Evolutionary conservation across 2,797 vertebrate genomes (phyloP).

Genomic region (Sebastes glaucus): DNA sequence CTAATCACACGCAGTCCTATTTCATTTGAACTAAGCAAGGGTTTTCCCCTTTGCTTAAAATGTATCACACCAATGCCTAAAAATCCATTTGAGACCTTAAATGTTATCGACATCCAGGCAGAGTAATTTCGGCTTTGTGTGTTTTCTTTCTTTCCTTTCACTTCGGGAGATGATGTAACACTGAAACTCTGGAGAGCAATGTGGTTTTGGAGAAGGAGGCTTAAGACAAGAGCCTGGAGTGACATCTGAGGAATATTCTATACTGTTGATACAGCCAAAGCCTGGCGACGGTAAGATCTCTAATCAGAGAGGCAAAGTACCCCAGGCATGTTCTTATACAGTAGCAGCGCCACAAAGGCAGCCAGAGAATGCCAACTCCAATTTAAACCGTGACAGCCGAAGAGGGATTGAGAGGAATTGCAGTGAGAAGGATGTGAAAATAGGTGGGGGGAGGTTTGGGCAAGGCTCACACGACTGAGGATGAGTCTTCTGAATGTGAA

Average conservation of each 20-base stretch:
- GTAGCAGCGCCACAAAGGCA: constrained; percentile 53
- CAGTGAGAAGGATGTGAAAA: constrained; percentile 39
- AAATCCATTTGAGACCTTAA: constrained; percentile 53
- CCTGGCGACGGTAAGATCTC: constrained; percentile 54
- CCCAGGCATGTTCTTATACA: constrained; percentile 65
- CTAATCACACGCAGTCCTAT: constrained; percentile 28
- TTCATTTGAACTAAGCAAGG: constrained; percentile 32
- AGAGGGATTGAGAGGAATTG: constrained; percentile 55
- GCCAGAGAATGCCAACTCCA: constrained; percentile 54
- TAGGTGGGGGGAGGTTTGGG: constrained; percentile 21
- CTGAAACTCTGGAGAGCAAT: constrained; percentile 53
- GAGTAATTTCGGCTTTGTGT: constrained; percentile 51
- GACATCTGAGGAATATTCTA: constrained; percentile 66
- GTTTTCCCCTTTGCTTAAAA: constrained; percentile 38
- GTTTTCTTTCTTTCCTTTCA: constrained; percentile 46
- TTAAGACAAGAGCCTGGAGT: constrained; percentile 53
- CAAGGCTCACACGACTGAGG: constrained; percentile 12
- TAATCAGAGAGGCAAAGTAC: constrained; percentile 61
- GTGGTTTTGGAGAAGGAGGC: constrained; percentile 37
- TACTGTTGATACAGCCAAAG: constrained; percentile 55
- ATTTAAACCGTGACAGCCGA: constrained; percentile 52
- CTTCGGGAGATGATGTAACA: constrained; percentile 59
- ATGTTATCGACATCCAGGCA: constrained; percentile 50
- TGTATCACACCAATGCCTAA: constrained; percentile 37
- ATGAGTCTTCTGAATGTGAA: constrained; percentile 18